phyloP scores from a whole-genome alignment of 1,140 invertebrate genomes.

The Euwallacea fornicatus region DNA sequence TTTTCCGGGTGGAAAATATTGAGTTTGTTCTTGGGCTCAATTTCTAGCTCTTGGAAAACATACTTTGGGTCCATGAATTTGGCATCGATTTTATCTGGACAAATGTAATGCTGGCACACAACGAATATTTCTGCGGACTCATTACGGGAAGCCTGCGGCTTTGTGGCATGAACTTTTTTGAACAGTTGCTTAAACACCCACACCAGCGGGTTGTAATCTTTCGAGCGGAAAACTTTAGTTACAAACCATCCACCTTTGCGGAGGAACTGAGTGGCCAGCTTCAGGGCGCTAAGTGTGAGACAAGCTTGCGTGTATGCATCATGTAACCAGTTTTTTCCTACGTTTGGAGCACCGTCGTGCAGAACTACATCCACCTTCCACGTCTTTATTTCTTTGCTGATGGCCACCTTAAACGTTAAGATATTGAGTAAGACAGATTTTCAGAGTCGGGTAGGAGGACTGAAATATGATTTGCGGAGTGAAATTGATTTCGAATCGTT shows the following conservation, averaged over 20 bases:
- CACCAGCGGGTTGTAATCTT: constrained; percentile 93
- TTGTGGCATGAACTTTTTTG: constrained; percentile 94
- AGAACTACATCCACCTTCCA: constrained; percentile 97
- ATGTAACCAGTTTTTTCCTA: constrained; percentile 96
- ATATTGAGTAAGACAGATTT: background rate
- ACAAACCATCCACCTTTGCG: constrained; percentile 94
- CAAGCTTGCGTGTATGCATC: constrained; percentile 95
- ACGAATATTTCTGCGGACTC: constrained; percentile 99
- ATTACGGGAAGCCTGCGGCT: constrained; percentile 95
- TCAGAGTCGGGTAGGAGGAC: too few species aligned
- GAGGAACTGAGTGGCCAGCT: constrained; percentile 92
- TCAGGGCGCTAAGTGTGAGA: constrained; percentile 88
- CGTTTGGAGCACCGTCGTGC: constrained; percentile 98
- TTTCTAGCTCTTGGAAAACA: constrained; percentile 93
- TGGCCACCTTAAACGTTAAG: constrained; percentile 54
- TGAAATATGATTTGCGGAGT: too few species aligned
- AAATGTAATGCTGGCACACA: constrained; percentile 92
- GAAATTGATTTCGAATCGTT: background rate
- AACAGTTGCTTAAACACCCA: constrained; percentile 98
- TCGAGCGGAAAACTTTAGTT: constrained; percentile 98
- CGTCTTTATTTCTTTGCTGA: constrained; percentile 85
- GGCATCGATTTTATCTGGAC: constrained; percentile 92
- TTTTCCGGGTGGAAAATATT: constrained; percentile 72
- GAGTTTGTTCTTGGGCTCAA: constrained; percentile 68
- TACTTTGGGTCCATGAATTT: constrained; percentile 93